Percentiles rank a stretch among this genome's conserved stretches.
Conservation (phyloP, 2,888 invertebrate genomes). For the Eupithecia tripunctaria region DNA sequence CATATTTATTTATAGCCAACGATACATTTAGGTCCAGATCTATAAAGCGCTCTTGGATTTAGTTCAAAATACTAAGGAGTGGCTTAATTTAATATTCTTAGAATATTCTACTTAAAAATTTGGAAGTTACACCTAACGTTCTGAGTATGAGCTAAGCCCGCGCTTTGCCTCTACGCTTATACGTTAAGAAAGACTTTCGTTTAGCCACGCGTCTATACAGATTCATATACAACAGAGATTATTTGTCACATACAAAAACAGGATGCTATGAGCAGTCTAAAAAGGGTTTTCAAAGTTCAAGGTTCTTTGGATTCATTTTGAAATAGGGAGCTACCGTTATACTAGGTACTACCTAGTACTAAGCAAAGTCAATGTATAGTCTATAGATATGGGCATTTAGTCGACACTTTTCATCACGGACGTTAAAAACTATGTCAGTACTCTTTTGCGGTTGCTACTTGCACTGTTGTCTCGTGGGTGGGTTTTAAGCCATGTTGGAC, state of each 20-base stretch:
- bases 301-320: not conserved
- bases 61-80: not conserved
- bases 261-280: no score
- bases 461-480: not conserved
- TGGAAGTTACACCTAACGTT: not conserved
- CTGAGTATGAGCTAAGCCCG: not conserved
- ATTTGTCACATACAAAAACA: not conserved
- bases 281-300: no score
- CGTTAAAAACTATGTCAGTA: not conserved
- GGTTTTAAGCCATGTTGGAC: not conserved
- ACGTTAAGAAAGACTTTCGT: not conserved
- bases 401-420: not conserved
- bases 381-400: not conserved
- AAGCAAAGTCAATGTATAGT: no score
- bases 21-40: not conserved
- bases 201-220: not conserved
- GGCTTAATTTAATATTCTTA: not conserved
- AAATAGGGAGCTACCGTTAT: not conserved
- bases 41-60: conserved; percentile 2
- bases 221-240: not conserved
- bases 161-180: not conserved
- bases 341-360: no score
- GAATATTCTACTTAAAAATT: not conserved
- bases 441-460: not conserved
- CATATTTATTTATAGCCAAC: not conserved